A percentile compares a stretch with the other conserved stretches of the same genome.
phyloP scores from a whole-genome alignment of 92 coral and sea anemone genomes.

The Porites rus region DNA sequence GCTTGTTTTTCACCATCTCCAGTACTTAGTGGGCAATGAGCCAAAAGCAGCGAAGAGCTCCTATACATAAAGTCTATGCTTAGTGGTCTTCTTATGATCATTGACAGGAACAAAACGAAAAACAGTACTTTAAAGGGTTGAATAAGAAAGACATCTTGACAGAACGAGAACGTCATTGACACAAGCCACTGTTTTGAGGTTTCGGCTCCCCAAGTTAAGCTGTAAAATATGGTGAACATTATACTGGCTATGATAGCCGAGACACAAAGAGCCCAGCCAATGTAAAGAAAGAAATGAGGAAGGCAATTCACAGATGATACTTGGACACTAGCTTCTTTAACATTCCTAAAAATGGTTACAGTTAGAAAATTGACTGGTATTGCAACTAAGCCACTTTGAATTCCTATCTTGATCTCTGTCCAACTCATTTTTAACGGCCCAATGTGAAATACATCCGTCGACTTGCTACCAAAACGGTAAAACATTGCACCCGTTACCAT shows the following conservation, averaged over 20 bases:
- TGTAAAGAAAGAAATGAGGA: constrained; percentile 53
- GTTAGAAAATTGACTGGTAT: constrained; percentile 74
- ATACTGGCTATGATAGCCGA: constrained; percentile 49
- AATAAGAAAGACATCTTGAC: constrained; percentile 73
- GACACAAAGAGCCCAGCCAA: constrained; percentile 77
- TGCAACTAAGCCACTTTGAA: constrained; percentile 76
- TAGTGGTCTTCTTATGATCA: constrained; percentile 68
- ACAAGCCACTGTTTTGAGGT: constrained; percentile 86
- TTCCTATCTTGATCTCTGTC: constrained; percentile 81
- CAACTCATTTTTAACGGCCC: constrained; percentile 81
- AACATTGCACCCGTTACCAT: constrained; percentile 92
- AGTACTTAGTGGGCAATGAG: not conserved
- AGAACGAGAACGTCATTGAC: constrained; percentile 76
- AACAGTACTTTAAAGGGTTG: constrained; percentile 80
- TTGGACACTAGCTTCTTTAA: constrained; percentile 42
- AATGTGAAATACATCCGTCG: constrained; percentile 61
- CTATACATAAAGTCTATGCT: constrained; percentile 32
- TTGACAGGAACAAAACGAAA: constrained; percentile 70
- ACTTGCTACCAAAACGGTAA: constrained; percentile 75
- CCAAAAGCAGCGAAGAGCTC: constrained; percentile 3
- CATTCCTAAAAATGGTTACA: constrained; percentile 72
- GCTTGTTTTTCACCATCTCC: constrained; percentile 27
- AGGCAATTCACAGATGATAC: constrained; percentile 17
- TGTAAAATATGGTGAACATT: constrained; percentile 71
- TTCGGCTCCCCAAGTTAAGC: constrained; percentile 85